Base-by-base conservation (phyloP, 2,888 invertebrate species). In the Pyrrhia umbra region DNA sequence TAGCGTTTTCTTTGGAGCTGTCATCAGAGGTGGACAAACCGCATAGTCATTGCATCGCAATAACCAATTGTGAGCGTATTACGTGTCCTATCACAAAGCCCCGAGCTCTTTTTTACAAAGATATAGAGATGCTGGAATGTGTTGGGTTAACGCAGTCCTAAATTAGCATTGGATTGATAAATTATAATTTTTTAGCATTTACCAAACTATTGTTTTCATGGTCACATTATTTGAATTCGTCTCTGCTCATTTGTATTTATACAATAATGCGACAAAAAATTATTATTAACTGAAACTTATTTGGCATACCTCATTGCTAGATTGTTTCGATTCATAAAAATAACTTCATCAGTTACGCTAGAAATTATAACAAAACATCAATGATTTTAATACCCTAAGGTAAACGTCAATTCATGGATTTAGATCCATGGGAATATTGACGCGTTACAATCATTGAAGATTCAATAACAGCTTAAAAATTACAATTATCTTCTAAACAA, bases 21-120 rank as follows among this genome's bases (percentile, higher is more conserved):
- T 85, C 88, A 85, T 83, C 85, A 85, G 81, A 77, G 81, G 79
- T 79, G 81, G 75, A 76, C 87, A 91, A 95, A 94, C 90, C 92
- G 95, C 95, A 86, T 79, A 88, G 95, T 95, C 95, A 95, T 89
- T 91, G 93, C 92, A 88, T 79, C 91, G 95, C 95, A 95, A 95
- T 95, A 95, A 95, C 95, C 94, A 94, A 95, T 95, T 95, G 95
- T 95, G 93, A 90, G 87, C 90, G 92, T 93, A 93, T 93, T 93
- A 94, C 94, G 91, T 92, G 91, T 90, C 90, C 90, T 90, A 90
- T 90, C 93, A 93, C 93, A 93, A 93, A 93, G 92, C 90, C 89
- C 85, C 82, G 81, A 85, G 88, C 88, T 87, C 87, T 88, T 88
- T n/a, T 86, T 82, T 77, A 77, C 87, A 77, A 56, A 59, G 50